A percentile compares a stretch with the other conserved stretches of the same genome.
phyloP scores from a whole-genome alignment of 2,113 vertebrate species.

The Anarhynchus alexandrinus region DNA sequence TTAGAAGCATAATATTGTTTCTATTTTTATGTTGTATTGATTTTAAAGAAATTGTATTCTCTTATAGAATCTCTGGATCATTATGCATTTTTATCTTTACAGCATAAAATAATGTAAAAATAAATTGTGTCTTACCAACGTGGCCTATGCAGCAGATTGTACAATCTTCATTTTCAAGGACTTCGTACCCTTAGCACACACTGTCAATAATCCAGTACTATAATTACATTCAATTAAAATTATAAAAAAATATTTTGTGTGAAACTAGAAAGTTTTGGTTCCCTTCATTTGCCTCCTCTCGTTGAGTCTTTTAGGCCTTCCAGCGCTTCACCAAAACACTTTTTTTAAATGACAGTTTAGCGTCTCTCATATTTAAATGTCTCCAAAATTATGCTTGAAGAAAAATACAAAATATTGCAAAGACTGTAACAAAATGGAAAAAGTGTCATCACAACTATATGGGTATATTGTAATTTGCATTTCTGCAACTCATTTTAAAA shows the following conservation, averaged over 20 bases:
- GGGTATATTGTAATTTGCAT: slow-evolving; percentile 48
- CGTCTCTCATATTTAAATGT: slow-evolving; percentile 53
- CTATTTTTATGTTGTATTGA: not conserved
- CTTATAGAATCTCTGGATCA: not conserved
- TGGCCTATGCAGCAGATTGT: not conserved
- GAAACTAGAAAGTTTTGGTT: slow-evolving; percentile 41
- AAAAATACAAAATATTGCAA: slow-evolving; percentile 61
- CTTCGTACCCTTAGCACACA: not conserved
- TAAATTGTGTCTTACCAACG: not conserved
- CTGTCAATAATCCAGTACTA: not conserved
- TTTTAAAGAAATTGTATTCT: not conserved
- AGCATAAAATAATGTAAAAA: not conserved
- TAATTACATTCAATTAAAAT: slow-evolving; percentile 28
- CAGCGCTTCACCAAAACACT: slow-evolving; percentile 43
- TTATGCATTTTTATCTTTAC: not conserved
- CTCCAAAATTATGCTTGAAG: slow-evolving; percentile 51
- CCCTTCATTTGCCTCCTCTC: not conserved
- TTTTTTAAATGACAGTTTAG: slow-evolving; percentile 51
- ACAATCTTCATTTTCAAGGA: not conserved
- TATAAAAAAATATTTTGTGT: slow-evolving; percentile 15
- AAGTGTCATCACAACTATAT: slow-evolving; percentile 56
- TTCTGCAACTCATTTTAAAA: slow-evolving; percentile 34
- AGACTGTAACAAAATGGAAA: slow-evolving; percentile 47
- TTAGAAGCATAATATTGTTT: not conserved
- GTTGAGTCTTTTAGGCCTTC: slow-evolving; percentile 23